Conservation (phyloP, 2,888 invertebrate genomes). For the Loripinus fragilis region DNA sequence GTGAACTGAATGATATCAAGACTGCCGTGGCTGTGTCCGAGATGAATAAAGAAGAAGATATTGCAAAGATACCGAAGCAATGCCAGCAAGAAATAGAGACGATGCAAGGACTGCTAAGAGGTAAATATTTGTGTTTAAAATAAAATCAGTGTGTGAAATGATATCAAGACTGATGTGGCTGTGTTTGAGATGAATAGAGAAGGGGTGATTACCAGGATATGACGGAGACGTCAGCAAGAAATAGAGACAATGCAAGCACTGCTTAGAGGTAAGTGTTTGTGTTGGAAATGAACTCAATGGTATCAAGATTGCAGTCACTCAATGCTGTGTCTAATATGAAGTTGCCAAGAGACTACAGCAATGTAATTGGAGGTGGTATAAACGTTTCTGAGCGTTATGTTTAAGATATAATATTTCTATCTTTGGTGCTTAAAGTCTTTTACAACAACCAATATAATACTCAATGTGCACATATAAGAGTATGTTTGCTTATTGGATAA, state of each 20-base stretch:
- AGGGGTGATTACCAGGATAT: conserved; percentile 88
- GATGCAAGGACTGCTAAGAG: conserved; percentile 93
- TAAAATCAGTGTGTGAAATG: conserved; percentile 72
- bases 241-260: conserved; percentile 93
- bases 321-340: conserved; percentile 88
- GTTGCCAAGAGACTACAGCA: conserved; percentile 86
- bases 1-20: conserved; percentile 79
- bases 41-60: conserved; percentile 88
- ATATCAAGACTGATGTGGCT: conserved; percentile 84
- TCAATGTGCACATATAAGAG: too few species aligned
- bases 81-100: conserved; percentile 91
- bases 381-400: too few species aligned
- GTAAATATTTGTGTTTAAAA: too few species aligned
- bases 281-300: conserved; percentile 80
- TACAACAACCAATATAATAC: too few species aligned
- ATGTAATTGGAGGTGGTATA: too few species aligned
- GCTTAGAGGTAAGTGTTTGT: conserved; percentile 90
- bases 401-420: too few species aligned
- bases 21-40: conserved; percentile 87
- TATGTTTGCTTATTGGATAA: too few species aligned
- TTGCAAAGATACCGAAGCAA: conserved; percentile 86
- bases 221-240: conserved; percentile 87
- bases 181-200: conserved; percentile 89
- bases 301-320: conserved; percentile 84
- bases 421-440: too few species aligned